Evolutionary conservation across 1,140 invertebrate species (phyloP).

Genomic region (Drosophila ohnishii): DNA sequence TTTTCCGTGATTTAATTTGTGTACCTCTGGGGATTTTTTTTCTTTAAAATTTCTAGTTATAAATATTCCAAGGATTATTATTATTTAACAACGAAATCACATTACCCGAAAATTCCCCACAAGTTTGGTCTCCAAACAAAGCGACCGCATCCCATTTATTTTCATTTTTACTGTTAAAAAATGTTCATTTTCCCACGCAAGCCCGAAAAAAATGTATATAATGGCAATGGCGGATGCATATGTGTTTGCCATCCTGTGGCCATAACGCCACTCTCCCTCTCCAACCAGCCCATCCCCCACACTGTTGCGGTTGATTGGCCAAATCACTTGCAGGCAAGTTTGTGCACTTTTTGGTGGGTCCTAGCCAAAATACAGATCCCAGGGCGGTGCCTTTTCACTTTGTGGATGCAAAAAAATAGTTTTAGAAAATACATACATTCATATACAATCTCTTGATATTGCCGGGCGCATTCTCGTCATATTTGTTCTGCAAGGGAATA

Average conservation of each 20-base stretch:
- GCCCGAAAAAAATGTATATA: conserved; percentile 20
- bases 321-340: conserved; percentile 59
- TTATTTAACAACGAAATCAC: not conserved
- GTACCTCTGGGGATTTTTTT: too few species aligned
- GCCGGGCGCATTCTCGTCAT: not conserved
- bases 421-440: conserved; percentile 1
- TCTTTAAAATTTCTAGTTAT: too few species aligned
- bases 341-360: conserved; percentile 43
- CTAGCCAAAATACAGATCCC: conserved; percentile 7
- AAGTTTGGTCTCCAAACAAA: conserved; percentile 12
- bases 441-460: conserved; percentile 5
- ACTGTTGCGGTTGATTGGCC: conserved; percentile 63
- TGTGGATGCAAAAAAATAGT: conserved; percentile 22
- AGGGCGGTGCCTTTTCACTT: conserved; percentile 9
- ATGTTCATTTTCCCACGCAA: conserved; percentile 38
- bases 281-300: not conserved
- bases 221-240: conserved; percentile 36
- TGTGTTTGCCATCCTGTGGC: conserved; percentile 19
- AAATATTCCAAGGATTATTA: not conserved
- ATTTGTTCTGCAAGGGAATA: not conserved
- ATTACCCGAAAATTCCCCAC: not conserved
- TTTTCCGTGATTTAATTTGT: too few species aligned
- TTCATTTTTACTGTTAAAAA: conserved; percentile 56
- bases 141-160: conserved; percentile 51
- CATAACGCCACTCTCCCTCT: not conserved